These are phyloP conservation scores for Tenualosa ilisha DNA, from an alignment of 2,797 vertebrate genomes.

Conservation along the genomic window DNA sequence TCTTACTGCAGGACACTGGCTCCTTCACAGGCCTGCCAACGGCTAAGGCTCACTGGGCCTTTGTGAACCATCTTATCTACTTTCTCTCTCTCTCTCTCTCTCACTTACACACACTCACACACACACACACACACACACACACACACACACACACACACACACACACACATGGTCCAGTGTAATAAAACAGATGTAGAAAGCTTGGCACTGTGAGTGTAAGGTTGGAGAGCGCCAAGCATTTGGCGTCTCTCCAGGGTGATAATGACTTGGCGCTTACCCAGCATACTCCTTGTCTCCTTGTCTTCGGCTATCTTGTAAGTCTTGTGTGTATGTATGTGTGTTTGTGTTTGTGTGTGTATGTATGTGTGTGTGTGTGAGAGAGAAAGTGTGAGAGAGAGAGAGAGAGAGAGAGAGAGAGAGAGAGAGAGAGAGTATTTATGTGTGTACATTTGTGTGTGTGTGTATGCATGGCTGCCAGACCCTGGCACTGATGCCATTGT, in stretches of 20 bases:
- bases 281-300: constrained; percentile 12
- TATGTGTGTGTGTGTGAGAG: background rate
- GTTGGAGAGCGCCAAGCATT: constrained; percentile 16
- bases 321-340: background rate
- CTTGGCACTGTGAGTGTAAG: constrained; percentile 14
- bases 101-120: background rate
- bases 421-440: background rate
- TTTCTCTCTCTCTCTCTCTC: background rate
- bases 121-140: background rate
- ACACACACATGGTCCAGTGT: background rate
- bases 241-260: constrained; percentile 20
- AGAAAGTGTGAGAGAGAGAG: background rate
- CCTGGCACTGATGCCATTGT: background rate
- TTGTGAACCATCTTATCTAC: background rate
- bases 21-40: background rate
- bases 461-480: background rate
- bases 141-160: background rate
- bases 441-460: background rate
- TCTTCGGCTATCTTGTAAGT: constrained; percentile 3
- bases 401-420: background rate
- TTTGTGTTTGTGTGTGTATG: background rate
- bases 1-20: background rate
- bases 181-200: constrained; percentile 19
- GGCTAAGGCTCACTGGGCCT: background rate
- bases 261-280: constrained; percentile 16